A percentile compares a stretch with the other conserved stretches of the same genome.
Conservation (phyloP, 35 echinoderm and acorn worm genomes). For the Lytechinus pictus region DNA sequence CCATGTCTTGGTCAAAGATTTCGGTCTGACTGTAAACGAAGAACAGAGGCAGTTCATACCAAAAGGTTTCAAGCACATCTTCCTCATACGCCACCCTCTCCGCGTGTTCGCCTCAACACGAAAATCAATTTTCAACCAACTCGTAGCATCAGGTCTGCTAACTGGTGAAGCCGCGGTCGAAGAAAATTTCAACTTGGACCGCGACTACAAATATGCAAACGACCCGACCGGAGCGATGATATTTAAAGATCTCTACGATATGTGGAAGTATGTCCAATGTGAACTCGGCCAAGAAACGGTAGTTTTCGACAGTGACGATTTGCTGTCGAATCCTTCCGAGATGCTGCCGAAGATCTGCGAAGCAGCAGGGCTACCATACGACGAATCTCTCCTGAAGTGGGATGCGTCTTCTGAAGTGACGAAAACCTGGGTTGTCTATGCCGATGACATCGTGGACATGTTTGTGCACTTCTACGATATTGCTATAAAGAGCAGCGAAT, state of each 20-base stretch:
- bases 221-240: not conserved
- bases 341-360: slow-evolving; percentile 54
- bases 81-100: slow-evolving; percentile 70
- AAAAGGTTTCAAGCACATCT: slow-evolving; percentile 59
- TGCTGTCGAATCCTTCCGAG: slow-evolving; percentile 52
- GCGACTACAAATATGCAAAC: not conserved
- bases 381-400: slow-evolving; percentile 57
- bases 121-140: not conserved
- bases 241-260: slow-evolving; percentile 41
- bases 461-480: not conserved
- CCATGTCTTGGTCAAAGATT: slow-evolving; percentile 37
- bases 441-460: not conserved
- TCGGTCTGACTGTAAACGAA: not conserved
- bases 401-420: not conserved
- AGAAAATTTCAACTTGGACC: slow-evolving; percentile 26
- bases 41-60: slow-evolving; percentile 3
- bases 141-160: not conserved
- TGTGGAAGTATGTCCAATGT: slow-evolving; percentile 46
- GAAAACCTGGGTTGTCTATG: not conserved
- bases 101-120: slow-evolving; percentile 52
- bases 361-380: slow-evolving; percentile 46
- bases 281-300: slow-evolving; percentile 36
- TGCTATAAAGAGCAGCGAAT: not conserved
- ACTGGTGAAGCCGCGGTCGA: not conserved
- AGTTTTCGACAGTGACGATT: slow-evolving; percentile 71